phyloP scores from a whole-genome alignment of 2,113 vertebrate species.

The Oplegnathus fasciatus region DNA sequence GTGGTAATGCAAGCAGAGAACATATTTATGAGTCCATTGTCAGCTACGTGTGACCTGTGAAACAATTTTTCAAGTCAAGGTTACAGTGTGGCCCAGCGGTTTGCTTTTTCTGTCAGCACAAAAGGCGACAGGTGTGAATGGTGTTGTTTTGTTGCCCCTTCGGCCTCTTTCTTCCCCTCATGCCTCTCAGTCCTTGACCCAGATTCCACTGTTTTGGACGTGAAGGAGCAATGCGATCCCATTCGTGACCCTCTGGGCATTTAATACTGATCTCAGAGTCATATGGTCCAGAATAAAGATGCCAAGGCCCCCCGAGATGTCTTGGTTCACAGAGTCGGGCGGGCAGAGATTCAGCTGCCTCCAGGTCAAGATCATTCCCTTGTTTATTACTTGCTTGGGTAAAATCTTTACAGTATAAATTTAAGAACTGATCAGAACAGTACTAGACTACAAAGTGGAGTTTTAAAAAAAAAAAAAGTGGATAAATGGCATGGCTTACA shows the following conservation, averaged over 20 bases:
- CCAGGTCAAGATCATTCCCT: constrained; percentile 18
- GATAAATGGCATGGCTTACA: not conserved
- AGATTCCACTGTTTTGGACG: constrained; percentile 70
- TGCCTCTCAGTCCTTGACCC: constrained; percentile 63
- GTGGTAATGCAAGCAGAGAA: not conserved
- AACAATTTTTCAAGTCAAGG: constrained; percentile 42
- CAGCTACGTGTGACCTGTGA: not conserved
- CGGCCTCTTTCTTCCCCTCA: constrained; percentile 2
- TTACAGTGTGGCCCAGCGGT: constrained; percentile 28
- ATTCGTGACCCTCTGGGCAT: constrained; percentile 64
- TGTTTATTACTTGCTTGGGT: constrained; percentile 2
- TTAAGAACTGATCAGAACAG: not conserved
- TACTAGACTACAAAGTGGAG: not conserved
- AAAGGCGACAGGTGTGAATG: constrained; percentile 53
- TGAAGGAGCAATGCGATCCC: constrained; percentile 81
- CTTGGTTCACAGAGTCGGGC: not conserved
- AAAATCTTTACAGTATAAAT: constrained; percentile 4
- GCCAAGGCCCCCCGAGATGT: constrained; percentile 29
- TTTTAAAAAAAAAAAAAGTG: not conserved
- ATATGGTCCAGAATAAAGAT: constrained; percentile 57
- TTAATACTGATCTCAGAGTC: constrained; percentile 64
- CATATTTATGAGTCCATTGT: not conserved
- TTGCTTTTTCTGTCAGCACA: constrained; percentile 35
- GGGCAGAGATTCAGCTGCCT: constrained; percentile 45
- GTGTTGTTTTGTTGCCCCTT: constrained; percentile 28